phyloP scores from a whole-genome alignment of 1,140 invertebrate species.

The Macrosteles quadrilineatus region DNA sequence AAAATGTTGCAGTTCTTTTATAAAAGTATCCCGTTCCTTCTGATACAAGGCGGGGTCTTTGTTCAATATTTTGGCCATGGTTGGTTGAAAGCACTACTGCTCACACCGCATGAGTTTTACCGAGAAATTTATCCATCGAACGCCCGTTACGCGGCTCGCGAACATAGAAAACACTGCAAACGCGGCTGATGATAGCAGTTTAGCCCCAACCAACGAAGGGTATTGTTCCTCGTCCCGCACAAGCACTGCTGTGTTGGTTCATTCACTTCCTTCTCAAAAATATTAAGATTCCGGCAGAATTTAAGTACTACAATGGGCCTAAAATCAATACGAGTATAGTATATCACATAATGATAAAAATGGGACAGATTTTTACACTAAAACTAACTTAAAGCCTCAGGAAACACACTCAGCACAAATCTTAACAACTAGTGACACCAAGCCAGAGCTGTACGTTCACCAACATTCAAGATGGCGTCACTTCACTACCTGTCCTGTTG shows the following conservation, averaged over 20 bases:
- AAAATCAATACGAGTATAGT: background rate
- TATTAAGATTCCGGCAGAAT: background rate
- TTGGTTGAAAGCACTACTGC: slow-evolving; percentile 31
- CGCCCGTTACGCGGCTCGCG: slow-evolving; percentile 43
- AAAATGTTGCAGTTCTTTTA: slow-evolving; percentile 78
- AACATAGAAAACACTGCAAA: slow-evolving; percentile 43
- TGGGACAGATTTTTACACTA: background rate
- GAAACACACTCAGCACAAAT: background rate
- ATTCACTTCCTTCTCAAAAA: slow-evolving; percentile 42
- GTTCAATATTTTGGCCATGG: slow-evolving; percentile 68
- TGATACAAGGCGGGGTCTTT: slow-evolving; percentile 71
- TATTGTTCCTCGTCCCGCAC: slow-evolving; percentile 46
- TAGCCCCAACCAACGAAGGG: slow-evolving; percentile 44
- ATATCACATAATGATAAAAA: background rate
- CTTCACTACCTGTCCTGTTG: no score
- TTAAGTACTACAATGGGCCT: slow-evolving; percentile 1
- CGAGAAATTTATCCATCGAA: slow-evolving; percentile 41
- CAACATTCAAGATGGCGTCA: slow-evolving; percentile 34
- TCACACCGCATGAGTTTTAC: slow-evolving; percentile 40
- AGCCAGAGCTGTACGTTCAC: slow-evolving; percentile 28
- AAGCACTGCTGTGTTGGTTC: slow-evolving; percentile 41
- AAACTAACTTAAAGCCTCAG: background rate
- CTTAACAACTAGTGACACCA: slow-evolving; percentile 31
- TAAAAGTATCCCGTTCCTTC: slow-evolving; percentile 69
- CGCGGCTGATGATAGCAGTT: slow-evolving; percentile 43